phyloP scores from a whole-genome alignment of 92 coral and sea anemone species.

The Actinernus sp. region DNA sequence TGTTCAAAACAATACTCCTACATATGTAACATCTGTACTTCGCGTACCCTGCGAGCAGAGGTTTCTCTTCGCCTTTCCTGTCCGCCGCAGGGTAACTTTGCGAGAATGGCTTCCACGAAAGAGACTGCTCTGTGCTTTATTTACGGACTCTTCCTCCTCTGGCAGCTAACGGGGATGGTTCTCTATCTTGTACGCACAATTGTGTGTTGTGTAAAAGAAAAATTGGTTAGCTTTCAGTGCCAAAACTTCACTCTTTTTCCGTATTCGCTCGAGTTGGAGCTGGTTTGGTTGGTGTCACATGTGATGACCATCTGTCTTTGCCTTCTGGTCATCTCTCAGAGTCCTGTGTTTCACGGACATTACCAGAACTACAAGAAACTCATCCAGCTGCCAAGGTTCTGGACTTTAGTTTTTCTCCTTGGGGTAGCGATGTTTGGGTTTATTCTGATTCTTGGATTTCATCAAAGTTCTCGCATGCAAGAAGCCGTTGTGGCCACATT shows the following conservation, averaged over 20 bases:
- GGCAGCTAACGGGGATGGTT: conserved; percentile 30
- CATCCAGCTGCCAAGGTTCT: conserved; percentile 42
- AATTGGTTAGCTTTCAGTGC: conserved; percentile 41
- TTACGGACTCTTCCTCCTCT: conserved; percentile 18
- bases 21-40: too few relatives aligned
- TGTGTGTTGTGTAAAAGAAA: conserved; percentile 44
- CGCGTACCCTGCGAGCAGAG: too few relatives aligned
- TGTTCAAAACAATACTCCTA: too few relatives aligned
- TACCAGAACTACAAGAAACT: conserved; percentile 9
- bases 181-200: conserved; percentile 40
- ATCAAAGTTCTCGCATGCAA: conserved; percentile 5
- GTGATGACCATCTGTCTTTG: conserved; percentile 5
- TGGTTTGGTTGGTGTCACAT: conserved; percentile 41
- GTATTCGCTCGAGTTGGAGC: conserved; percentile 48
- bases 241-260: conserved; percentile 22
- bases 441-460: conserved; percentile 12
- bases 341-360: conserved; percentile 50
- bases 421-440: conserved; percentile 21
- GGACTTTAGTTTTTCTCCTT: conserved; percentile 19
- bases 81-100: too few relatives aligned
- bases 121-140: neutral
- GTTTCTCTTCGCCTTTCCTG: too few relatives aligned
- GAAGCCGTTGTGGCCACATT: conserved; percentile 25
- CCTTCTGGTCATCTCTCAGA: neutral
- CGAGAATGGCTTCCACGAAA: neutral